phyloP scores from a whole-genome alignment of 2,797 vertebrate species.

The Acanthurus tractus region DNA sequence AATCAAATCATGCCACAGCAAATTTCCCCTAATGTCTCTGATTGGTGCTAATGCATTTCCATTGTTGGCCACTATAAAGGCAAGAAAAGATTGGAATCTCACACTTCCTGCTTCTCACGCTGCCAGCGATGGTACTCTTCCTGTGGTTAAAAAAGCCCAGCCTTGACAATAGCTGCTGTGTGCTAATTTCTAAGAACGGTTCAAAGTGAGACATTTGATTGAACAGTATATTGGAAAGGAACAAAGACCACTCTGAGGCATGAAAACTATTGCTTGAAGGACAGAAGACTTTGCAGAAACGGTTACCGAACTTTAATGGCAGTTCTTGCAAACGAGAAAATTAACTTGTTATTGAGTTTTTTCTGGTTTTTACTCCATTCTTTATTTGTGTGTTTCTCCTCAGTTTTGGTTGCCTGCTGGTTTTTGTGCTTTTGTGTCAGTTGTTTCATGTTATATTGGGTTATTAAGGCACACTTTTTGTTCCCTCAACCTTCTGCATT shows the following conservation, averaged over 20 bases:
- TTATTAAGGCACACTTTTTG: too few species aligned
- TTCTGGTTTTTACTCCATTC: too few species aligned
- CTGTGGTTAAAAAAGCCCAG: conserved; percentile 36
- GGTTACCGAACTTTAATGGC: not conserved
- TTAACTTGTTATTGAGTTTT: not conserved
- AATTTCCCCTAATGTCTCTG: conserved; percentile 62
- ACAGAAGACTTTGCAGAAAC: conserved; percentile 6
- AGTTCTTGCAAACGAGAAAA: not conserved
- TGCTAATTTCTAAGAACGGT: conserved; percentile 20
- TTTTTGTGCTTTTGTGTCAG: too few species aligned
- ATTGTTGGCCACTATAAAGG: conserved; percentile 56
- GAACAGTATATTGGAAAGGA: not conserved
- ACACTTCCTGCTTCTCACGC: conserved; percentile 48
- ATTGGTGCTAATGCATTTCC: conserved; percentile 67
- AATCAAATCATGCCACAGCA: conserved; percentile 69
- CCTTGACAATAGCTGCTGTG: conserved; percentile 15
- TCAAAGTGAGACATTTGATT: conserved; percentile 16
- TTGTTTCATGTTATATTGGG: too few species aligned
- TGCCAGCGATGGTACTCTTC: conserved; percentile 32
- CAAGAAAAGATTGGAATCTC: conserved; percentile 58
- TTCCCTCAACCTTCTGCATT: too few species aligned
- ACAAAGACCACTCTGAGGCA: conserved; percentile 10
- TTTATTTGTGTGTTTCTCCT: too few species aligned
- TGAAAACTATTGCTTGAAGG: not conserved
- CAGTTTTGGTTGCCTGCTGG: too few species aligned